Evolutionary conservation across 2,113 vertebrate genomes (phyloP).

Genomic region (Pogonocichla stellata): DNA sequence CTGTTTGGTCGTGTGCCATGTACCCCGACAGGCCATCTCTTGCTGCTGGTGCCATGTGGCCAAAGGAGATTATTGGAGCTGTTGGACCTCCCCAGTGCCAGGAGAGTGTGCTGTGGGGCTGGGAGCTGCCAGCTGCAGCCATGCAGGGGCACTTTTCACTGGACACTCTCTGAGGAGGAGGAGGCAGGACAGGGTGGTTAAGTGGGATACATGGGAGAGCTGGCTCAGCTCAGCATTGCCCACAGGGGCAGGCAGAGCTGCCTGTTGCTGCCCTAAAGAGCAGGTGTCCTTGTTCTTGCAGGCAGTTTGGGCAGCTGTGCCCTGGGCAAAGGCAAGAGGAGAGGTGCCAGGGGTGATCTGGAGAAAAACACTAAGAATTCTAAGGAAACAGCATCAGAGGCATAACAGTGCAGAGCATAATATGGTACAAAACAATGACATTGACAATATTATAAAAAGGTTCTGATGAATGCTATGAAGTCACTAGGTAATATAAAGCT

Average conservation of each 20-base stretch:
- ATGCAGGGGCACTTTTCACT: no score
- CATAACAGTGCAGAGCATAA: neutral
- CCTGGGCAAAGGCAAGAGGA: neutral
- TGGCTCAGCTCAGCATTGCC: neutral
- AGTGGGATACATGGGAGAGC: neutral
- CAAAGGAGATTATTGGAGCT: neutral
- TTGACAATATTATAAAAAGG: neutral
- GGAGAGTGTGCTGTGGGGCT: neutral
- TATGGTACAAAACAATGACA: neutral
- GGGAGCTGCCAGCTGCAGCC: neutral
- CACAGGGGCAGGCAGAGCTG: neutral
- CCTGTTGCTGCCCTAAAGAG: neutral
- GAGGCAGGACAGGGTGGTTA: neutral
- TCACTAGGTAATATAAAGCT: neutral
- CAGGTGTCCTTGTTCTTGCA: neutral
- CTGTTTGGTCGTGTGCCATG: neutral
- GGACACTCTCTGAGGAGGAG: rapidly evolving
- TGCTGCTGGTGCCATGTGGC: neutral
- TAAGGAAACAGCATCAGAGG: neutral
- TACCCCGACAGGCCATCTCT: neutral
- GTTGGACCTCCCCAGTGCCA: neutral
- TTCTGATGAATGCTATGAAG: neutral
- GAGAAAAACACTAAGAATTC: neutral
- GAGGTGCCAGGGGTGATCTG: neutral
- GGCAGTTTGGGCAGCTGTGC: neutral